Evolutionary conservation across 2,797 vertebrate genomes (phyloP).

Genomic region (Discoglossus pictus): DNA sequence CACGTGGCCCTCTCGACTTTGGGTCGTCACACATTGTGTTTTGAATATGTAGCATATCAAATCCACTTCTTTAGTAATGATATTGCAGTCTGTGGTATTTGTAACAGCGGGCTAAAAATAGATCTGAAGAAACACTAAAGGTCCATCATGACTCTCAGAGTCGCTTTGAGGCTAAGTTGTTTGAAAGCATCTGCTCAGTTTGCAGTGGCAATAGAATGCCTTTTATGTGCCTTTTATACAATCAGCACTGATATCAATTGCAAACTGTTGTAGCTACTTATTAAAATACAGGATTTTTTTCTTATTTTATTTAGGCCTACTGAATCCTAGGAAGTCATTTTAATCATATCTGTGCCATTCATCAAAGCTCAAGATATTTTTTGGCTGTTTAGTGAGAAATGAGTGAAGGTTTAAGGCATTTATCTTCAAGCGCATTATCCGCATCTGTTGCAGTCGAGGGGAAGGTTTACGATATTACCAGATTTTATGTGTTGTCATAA

Average conservation of each 20-base stretch:
- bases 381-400: slow-evolving; percentile 21
- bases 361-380: slow-evolving; percentile 6
- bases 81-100: no score
- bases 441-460: slow-evolving; percentile 38
- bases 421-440: slow-evolving; percentile 32
- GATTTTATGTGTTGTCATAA: slow-evolving; percentile 40
- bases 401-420: slow-evolving; percentile 23
- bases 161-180: slow-evolving; percentile 14
- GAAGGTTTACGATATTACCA: slow-evolving; percentile 39
- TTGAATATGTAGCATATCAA: no score
- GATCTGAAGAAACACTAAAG: slow-evolving; percentile 31
- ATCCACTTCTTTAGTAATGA: no score
- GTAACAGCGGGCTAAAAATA: slow-evolving; percentile 35
- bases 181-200: slow-evolving; percentile 47
- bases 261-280: slow-evolving; percentile 1
- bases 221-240: slow-evolving; percentile 29
- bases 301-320: slow-evolving; percentile 18
- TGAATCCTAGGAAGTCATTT: slow-evolving; percentile 26
- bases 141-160: slow-evolving; percentile 15
- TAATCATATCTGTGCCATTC: slow-evolving; percentile 6
- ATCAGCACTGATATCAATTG: slow-evolving; percentile 9
- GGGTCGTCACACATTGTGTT: no score
- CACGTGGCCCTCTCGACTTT: no score
- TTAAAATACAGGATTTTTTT: slow-evolving; percentile 1
- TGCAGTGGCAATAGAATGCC: slow-evolving; percentile 10